Evolutionary conservation across 2,888 invertebrate genomes (phyloP).

Genomic region (Mythimna impura): DNA sequence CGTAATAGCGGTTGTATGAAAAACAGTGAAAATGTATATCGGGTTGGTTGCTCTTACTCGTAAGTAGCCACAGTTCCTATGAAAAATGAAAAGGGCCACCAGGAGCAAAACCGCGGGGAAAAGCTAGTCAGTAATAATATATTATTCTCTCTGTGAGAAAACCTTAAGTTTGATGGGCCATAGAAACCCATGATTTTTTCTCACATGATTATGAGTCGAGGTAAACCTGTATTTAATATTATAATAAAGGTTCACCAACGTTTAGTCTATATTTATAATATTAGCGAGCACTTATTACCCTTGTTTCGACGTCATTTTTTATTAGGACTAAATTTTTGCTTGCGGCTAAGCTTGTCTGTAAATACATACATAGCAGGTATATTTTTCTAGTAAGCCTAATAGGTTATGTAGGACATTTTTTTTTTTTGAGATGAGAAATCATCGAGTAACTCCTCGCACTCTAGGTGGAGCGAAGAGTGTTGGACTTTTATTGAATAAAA

Average conservation of each 20-base stretch:
- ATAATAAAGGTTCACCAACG: background rate
- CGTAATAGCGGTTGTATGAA: too few species aligned
- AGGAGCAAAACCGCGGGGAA: background rate
- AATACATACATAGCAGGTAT: background rate
- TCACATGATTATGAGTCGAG: constrained; percentile 4
- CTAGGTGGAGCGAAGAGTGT: too few species aligned
- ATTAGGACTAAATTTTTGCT: background rate
- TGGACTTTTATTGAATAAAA: too few species aligned
- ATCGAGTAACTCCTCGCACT: too few species aligned
- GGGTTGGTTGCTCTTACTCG: too few species aligned
- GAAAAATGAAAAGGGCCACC: background rate
- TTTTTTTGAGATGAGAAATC: too few species aligned
- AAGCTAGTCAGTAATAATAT: background rate
- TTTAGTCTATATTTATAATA: background rate
- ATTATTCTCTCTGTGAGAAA: background rate
- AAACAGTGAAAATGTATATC: too few species aligned
- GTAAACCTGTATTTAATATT: constrained; percentile 4
- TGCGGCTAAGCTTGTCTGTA: background rate
- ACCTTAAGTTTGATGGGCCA: background rate
- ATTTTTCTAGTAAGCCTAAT: background rate
- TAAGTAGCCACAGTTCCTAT: background rate
- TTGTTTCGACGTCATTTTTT: background rate
- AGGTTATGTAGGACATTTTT: background rate
- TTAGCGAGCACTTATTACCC: background rate
- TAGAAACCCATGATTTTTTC: background rate